Percentiles rank a stretch among this genome's conserved stretches.
These are phyloP conservation scores for Drosophila peninsularis DNA, from an alignment of 2,888 invertebrate species.

Conservation along the genomic window DNA sequence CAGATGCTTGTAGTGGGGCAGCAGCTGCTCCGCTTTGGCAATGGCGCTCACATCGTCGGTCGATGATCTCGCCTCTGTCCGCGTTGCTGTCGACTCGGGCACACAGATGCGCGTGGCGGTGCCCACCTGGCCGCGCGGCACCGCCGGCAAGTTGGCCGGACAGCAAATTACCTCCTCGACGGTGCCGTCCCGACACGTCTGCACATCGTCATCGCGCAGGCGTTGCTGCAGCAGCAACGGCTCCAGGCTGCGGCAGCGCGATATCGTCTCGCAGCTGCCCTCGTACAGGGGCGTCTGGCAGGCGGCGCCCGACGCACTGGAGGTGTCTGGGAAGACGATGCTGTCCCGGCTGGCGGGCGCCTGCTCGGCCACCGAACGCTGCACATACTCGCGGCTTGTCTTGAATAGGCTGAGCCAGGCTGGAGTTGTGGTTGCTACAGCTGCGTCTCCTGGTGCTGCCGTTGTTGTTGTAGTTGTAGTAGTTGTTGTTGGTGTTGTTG, in stretches of 20 bases:
- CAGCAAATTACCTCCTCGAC: conserved; percentile 68
- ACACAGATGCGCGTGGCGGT: conserved; percentile 6
- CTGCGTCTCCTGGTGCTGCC: not conserved
- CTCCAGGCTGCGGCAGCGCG: conserved; percentile 47
- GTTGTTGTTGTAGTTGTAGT: conserved; percentile 3
- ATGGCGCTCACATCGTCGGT: conserved; percentile 10
- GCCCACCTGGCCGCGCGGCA: conserved; percentile 40
- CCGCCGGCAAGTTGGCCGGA: conserved; percentile 53
- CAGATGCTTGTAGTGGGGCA: conserved; percentile 55
- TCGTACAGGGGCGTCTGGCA: conserved; percentile 63
- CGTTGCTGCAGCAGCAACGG: conserved; percentile 49
- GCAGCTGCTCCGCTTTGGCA: conserved; percentile 22
- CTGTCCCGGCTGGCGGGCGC: not conserved
- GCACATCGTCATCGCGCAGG: conserved; percentile 48
- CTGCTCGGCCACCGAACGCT: not conserved
- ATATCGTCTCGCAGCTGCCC: conserved; percentile 50
- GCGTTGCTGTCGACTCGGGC: not conserved
- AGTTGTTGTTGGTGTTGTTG: conserved; percentile 4
- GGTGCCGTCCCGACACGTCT: conserved; percentile 50
- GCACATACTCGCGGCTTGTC: conserved; percentile 52
- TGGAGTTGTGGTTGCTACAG: conserved; percentile 10
- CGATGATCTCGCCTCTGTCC: not conserved
- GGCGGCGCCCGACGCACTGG: not conserved
- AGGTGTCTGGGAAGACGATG: conserved; percentile 9
- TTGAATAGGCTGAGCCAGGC: conserved; percentile 58